Percentiles rank a stretch among this genome's conserved stretches.
These are phyloP conservation scores for Drosophila setifemur DNA, from an alignment of 1,140 invertebrate species.

Conservation along the genomic window DNA sequence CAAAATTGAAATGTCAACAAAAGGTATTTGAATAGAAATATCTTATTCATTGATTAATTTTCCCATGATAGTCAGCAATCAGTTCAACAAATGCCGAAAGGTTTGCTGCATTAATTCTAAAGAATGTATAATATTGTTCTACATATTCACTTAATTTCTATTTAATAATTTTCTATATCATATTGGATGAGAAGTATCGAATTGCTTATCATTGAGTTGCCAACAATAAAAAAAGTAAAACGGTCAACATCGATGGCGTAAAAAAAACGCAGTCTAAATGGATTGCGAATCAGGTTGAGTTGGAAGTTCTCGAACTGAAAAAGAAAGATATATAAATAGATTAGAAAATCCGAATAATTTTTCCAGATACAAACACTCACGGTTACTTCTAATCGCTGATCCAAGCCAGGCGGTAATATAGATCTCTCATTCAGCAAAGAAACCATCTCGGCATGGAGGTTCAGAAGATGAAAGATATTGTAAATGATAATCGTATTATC, in stretches of 20 bases:
- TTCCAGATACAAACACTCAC: conserved; percentile 5
- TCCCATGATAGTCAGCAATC: too few species aligned
- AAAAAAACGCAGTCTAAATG: conserved; percentile 16
- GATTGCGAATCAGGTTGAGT: conserved; percentile 35
- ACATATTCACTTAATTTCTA: not conserved
- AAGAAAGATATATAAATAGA: not conserved
- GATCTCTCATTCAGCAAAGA: conserved; percentile 16
- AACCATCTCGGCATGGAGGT: conserved; percentile 5
- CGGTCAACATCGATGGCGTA: not conserved
- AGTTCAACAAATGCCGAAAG: too few species aligned
- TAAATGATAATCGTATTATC: conserved; percentile 14
- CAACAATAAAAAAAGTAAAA: conserved; percentile 2
- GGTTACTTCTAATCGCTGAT: conserved; percentile 24
- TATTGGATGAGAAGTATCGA: conserved; percentile 29
- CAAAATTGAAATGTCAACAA: too few species aligned
- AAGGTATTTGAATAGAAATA: too few species aligned
- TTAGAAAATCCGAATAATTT: not conserved
- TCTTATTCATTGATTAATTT: too few species aligned
- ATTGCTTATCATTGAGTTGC: not conserved
- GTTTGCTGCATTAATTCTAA: too few species aligned
- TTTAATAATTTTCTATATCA: conserved; percentile 20
- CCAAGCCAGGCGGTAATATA: conserved; percentile 2
- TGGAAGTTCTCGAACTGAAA: conserved; percentile 29
- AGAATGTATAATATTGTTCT: too few species aligned
- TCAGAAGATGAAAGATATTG: conserved; percentile 6